Conservation (phyloP, 2,113 vertebrate genomes). For the Paraplagusia blochii region DNA sequence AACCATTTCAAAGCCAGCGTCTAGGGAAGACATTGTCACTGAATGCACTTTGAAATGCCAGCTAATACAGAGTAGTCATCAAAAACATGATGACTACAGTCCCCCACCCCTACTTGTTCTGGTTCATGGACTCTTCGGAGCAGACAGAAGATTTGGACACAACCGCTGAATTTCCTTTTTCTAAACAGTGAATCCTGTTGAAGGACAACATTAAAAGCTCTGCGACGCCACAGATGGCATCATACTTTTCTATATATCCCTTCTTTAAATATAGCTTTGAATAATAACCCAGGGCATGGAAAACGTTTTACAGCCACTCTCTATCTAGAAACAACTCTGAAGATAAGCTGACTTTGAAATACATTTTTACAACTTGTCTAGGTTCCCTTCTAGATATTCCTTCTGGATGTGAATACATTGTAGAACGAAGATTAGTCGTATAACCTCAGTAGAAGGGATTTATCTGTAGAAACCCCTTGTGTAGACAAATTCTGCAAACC, state of each 20-base stretch:
- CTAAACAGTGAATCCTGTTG: background rate
- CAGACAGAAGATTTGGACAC: constrained; percentile 19
- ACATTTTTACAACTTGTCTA: no score
- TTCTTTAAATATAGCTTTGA: constrained; percentile 52
- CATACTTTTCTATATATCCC: constrained; percentile 33
- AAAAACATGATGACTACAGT: constrained; percentile 19
- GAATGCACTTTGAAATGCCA: constrained; percentile 52
- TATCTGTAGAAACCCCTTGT: no score
- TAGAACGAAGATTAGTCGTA: no score
- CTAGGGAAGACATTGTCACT: constrained; percentile 41
- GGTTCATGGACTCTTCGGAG: background rate
- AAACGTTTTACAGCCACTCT: constrained; percentile 37
- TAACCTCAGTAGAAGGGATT: no score
- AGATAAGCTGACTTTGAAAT: constrained; percentile 5
- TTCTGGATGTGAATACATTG: no score
- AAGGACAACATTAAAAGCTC: constrained; percentile 9
- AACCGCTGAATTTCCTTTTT: background rate
- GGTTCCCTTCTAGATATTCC: no score
- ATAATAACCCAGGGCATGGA: constrained; percentile 35
- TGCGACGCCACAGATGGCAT: constrained; percentile 16
- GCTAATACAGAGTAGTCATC: constrained; percentile 30
- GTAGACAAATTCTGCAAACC: constrained; percentile 10
- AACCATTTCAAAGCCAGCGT: constrained; percentile 53
- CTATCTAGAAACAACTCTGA: constrained; percentile 29
- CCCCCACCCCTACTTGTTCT: background rate